phyloP scores from a whole-genome alignment of 2,113 vertebrate genomes.

The Nycticorax nycticorax region DNA sequence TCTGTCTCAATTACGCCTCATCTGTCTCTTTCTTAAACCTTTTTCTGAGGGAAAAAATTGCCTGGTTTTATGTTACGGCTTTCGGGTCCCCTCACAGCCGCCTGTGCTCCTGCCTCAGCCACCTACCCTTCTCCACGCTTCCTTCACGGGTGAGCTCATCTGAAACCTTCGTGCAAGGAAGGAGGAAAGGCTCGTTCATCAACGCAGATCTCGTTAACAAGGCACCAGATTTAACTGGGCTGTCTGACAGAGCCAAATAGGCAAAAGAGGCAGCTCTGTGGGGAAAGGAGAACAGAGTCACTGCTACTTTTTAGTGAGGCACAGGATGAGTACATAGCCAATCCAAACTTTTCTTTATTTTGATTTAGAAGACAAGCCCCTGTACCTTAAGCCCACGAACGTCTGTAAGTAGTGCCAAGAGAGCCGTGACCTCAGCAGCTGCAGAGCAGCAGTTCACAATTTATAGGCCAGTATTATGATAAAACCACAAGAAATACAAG shows the following conservation, averaged over 20 bases:
- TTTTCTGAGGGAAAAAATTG: background rate
- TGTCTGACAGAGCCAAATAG: background rate
- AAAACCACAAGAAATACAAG: background rate
- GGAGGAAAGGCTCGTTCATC: background rate
- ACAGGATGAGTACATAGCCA: background rate
- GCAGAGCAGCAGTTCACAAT: background rate
- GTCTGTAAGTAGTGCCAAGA: background rate
- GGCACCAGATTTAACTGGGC: background rate
- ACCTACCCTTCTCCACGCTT: background rate
- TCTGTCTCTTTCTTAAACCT: constrained; percentile 53
- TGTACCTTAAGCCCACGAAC: background rate
- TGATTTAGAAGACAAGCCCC: background rate
- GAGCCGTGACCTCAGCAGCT: background rate
- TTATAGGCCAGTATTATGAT: background rate
- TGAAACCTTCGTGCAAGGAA: background rate
- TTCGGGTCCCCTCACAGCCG: background rate
- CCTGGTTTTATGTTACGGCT: background rate
- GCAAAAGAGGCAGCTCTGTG: background rate
- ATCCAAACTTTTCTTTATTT: background rate
- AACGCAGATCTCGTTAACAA: background rate
- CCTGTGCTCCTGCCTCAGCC: background rate
- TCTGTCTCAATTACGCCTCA: constrained; percentile 62
- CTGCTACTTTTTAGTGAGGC: background rate
- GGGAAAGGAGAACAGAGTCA: background rate
- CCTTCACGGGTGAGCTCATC: background rate